phyloP scores from a whole-genome alignment of 2,113 vertebrate genomes.

The Poeciliopsis retropinna region DNA sequence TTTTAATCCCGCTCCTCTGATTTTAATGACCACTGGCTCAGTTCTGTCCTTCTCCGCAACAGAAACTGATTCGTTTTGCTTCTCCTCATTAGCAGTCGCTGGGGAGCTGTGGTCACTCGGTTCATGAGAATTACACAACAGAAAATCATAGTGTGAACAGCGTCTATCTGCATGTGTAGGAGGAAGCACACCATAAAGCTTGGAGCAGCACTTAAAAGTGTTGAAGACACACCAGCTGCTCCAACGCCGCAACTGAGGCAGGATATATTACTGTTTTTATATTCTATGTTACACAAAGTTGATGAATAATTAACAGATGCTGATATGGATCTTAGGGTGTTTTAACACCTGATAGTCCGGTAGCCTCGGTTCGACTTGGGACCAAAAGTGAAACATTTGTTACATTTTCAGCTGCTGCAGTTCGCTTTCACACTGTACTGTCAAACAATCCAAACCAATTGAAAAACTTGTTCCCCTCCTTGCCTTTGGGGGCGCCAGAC shows the following conservation, averaged over 20 bases:
- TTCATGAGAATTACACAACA: slow-evolving; percentile 29
- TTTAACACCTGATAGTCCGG: no score
- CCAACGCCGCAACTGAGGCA: background rate
- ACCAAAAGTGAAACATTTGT: no score
- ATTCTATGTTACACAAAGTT: background rate
- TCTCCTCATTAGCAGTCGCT: slow-evolving; percentile 28
- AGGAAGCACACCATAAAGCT: background rate
- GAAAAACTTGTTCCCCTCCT: no score
- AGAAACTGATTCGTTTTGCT: slow-evolving; percentile 19
- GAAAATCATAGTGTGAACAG: background rate
- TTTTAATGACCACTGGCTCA: slow-evolving; percentile 50
- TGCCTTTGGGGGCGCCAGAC: no score
- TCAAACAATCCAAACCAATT: no score
- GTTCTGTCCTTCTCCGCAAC: slow-evolving; percentile 34
- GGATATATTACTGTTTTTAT: background rate
- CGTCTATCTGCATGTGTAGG: background rate
- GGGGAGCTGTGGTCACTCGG: slow-evolving; percentile 8
- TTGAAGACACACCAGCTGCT: background rate
- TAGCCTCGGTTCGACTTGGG: no score
- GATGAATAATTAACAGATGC: background rate
- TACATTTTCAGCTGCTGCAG: no score
- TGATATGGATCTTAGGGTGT: background rate
- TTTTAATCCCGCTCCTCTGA: slow-evolving; percentile 12
- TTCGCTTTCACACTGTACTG: no score
- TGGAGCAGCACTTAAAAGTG: background rate